Evolutionary conservation across 2,888 invertebrate species (phyloP), one percentile per base, ranked within the genome.

Genomic region (Agrochola lychnidis): DNA sequence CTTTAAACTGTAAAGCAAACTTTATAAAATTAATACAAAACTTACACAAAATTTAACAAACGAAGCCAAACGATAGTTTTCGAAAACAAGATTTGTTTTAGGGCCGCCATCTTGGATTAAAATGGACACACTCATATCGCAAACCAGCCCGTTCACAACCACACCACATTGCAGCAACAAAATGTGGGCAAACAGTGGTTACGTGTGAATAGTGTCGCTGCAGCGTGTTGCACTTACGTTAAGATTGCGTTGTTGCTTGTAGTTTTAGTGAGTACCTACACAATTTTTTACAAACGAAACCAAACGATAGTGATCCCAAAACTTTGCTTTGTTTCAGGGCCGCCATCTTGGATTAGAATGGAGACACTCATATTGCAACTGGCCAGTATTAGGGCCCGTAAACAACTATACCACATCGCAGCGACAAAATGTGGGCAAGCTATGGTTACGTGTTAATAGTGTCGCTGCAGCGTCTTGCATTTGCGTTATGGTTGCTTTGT

Each of bases 261-360:
- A 19, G 19, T 64, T 45, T 82, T n/a, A 73, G 1, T 40, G 19
- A 53, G 25, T 76, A 51, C 14, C 22, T 14, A 25, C 4, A 16
- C n/a, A 68, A 19, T n/a, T 22, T 66, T 12, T 57, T 40, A 45
- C 25, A 30, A 57, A 57, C 40, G 5, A 72, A 40, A 63, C 59
- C 22, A 66, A 70, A 63, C 10, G 5, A 42, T 19, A 25, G 9
- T 14, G 25, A 45, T 22, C 19, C 12, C 10, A 63, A 68, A 74
- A 62, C n/a, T n/a, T 51, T 61, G 30, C 19, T 42, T 73, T 57
- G 61, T 74, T 62, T 30, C 42, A 75, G 56, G 5, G 30, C 30
- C 70, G 36, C 71, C 76, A 81, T 81, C 36, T 81, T 79, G 57
- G 53, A 75, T 77, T 70, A 75, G 68, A 77, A 86, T 74, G 53